Evolutionary conservation across 2,888 invertebrate species (phyloP), one percentile per base, ranked within the genome.

Genomic region (Ophion ellenae): DNA sequence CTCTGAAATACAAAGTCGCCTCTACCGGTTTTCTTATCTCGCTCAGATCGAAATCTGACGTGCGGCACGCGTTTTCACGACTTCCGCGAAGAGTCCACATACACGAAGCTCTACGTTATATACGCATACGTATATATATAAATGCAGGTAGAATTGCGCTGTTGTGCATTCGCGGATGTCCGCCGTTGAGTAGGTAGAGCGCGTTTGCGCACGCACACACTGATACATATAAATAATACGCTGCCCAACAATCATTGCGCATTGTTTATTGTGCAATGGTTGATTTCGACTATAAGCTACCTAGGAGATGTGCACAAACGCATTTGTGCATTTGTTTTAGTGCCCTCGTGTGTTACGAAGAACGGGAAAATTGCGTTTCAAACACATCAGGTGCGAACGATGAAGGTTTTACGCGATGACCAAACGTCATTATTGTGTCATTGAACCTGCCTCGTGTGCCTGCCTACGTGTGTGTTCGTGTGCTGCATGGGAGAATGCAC

Each of bases 21-120:
- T 78, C 83, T 91, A 92, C 91, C 92, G 91, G 92, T 92, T 91
- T 89, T 88, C 90, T 92, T 92, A 92, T 92, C 92, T 90, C 87
- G 84, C 77, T 85, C 83, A 87, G 90, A 92, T 92, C 92, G 89
- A 92, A 91, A 91, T 92, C 91, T 90, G 90, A 90, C 91, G 90
- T 91, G 91, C 90, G 90, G 91, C 92, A 91, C 92, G 92, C 91
- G 92, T 92, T 91, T 91, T 90, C 90, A 87, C 87, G 88, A 89
- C 88, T 88, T 89, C 87, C 89, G 88, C 87, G 86, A 87, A 86
- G 85, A 78, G 85, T 70, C 17, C 47, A 14, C 47, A 14, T 47
- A 17, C 5, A 53, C 53, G 53, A 17, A 53, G 17, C 40, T 1
- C 40, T 40, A 40, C 5, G 40, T 36, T 40, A 53, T 69, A 45